Percentiles rank a stretch among this genome's conserved stretches.
Evolutionary conservation across 2,113 vertebrate genomes (phyloP).

Genomic region (Neodontobutis hainanensis): DNA sequence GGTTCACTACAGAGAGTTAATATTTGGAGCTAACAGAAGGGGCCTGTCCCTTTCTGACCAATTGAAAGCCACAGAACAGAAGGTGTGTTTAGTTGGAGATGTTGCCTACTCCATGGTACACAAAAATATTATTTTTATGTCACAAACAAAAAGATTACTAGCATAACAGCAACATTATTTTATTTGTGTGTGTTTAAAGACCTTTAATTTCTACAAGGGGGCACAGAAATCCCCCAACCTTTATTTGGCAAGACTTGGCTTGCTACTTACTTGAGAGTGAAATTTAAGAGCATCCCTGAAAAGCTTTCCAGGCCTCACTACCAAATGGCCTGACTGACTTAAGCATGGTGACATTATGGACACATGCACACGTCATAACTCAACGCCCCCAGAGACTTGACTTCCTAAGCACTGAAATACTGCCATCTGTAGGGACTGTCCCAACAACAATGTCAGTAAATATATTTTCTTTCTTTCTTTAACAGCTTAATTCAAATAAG

Average conservation of each 20-base stretch:
- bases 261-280: constrained; percentile 23
- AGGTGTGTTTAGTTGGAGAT: constrained; percentile 45
- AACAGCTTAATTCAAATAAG: constrained; percentile 84
- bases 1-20: constrained; percentile 9
- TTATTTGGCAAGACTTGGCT: neutral
- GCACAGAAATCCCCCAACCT: neutral
- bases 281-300: constrained; percentile 52
- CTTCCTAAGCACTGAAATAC: constrained; percentile 50
- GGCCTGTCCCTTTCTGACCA: constrained; percentile 52
- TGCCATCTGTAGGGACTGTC: constrained; percentile 59
- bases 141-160: too few relatives aligned
- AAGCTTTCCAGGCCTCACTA: constrained; percentile 1
- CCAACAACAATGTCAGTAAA: neutral
- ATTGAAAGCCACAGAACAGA: constrained; percentile 36
- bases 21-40: constrained; percentile 14
- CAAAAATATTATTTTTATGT: neutral
- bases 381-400: neutral
- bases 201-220: constrained; percentile 25
- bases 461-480: constrained; percentile 15
- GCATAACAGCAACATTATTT: neutral
- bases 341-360: constrained; percentile 1
- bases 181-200: constrained; percentile 2
- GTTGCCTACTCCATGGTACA: neutral
- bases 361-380: constrained; percentile 5
- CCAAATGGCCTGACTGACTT: constrained; percentile 8